These are phyloP conservation scores for Eumacrocentrus americanus DNA, from an alignment of 2,888 invertebrate species.

Conservation along the genomic window DNA sequence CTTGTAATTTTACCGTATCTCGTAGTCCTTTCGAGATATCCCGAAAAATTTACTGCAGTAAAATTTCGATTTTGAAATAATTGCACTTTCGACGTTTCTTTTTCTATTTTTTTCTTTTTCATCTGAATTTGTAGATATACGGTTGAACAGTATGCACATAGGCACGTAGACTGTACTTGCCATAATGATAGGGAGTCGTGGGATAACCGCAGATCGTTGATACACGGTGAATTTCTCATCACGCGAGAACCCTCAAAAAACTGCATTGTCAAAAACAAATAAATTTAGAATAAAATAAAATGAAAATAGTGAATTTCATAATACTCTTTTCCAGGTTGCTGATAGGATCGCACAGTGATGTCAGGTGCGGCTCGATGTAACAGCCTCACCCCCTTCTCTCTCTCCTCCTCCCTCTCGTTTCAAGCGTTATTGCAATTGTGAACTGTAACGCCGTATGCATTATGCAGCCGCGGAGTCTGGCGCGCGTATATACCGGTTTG, in stretches of 20 bases:
- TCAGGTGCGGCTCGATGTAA: conserved; percentile 19
- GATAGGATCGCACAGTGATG: conserved; percentile 18
- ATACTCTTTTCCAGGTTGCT: neutral
- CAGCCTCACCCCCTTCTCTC: neutral
- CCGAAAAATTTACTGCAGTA: no score
- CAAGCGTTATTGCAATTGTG: conserved; percentile 32
- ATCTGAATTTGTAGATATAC: conserved; percentile 18
- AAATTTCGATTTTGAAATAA: conserved; percentile 34
- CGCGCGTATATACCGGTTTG: conserved; percentile 15
- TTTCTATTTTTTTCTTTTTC: neutral
- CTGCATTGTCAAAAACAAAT: neutral
- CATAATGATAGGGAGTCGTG: conserved; percentile 38
- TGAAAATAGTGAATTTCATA: conserved; percentile 4
- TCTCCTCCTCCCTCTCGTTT: conserved; percentile 20
- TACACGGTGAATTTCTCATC: conserved; percentile 32
- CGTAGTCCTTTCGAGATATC: no score
- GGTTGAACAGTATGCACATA: conserved; percentile 23
- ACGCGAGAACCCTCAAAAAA: conserved; percentile 33
- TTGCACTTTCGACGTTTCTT: conserved; percentile 28
- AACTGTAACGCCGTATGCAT: conserved; percentile 34
- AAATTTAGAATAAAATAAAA: neutral
- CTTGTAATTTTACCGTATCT: no score
- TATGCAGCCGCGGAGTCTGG: conserved; percentile 21
- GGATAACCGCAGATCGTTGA: conserved; percentile 30
- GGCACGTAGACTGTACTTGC: conserved; percentile 36